These are phyloP conservation scores for Rhopalosiphum maidis DNA, from an alignment of 1,140 invertebrate species.

Conservation along the genomic window DNA sequence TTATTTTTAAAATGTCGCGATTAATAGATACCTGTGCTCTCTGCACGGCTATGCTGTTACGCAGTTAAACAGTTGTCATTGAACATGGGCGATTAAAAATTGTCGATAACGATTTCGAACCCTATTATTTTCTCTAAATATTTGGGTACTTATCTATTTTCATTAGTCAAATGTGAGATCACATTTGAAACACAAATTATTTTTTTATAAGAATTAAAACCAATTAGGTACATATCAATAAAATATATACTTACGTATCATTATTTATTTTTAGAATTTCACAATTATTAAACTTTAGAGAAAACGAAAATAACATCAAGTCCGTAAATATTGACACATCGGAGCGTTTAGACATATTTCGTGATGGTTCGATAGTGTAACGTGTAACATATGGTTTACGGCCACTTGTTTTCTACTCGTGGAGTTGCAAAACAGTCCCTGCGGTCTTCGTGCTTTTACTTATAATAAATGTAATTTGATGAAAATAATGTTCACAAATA, in stretches of 20 bases:
- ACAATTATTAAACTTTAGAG: constrained; percentile 20
- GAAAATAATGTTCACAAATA: constrained; percentile 28
- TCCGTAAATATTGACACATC: constrained; percentile 27
- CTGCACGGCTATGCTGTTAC: not conserved
- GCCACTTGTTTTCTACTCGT: not conserved
- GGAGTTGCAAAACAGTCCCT: constrained; percentile 28
- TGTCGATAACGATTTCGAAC: not conserved
- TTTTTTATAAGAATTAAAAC: not conserved
- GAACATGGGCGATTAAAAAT: not conserved
- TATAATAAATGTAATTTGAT: constrained; percentile 19
- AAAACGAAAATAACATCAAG: constrained; percentile 20
- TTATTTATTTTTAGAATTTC: constrained; percentile 26
- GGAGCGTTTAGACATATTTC: constrained; percentile 19
- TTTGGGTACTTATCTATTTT: not conserved
- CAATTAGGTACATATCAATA: not conserved
- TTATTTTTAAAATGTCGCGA: not conserved
- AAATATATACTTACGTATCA: not conserved
- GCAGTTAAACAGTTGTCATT: not conserved
- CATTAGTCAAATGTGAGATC: not conserved
- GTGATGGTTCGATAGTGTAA: not conserved
- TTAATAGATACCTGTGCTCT: not conserved
- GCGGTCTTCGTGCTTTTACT: not conserved
- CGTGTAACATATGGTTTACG: not conserved
- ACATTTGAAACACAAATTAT: not conserved
- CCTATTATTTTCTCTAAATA: too few relatives aligned